A percentile compares a stretch with the other conserved stretches of the same genome.
Conservation (phyloP, 2,888 invertebrate species). For the Shargacucullia verbasci region DNA sequence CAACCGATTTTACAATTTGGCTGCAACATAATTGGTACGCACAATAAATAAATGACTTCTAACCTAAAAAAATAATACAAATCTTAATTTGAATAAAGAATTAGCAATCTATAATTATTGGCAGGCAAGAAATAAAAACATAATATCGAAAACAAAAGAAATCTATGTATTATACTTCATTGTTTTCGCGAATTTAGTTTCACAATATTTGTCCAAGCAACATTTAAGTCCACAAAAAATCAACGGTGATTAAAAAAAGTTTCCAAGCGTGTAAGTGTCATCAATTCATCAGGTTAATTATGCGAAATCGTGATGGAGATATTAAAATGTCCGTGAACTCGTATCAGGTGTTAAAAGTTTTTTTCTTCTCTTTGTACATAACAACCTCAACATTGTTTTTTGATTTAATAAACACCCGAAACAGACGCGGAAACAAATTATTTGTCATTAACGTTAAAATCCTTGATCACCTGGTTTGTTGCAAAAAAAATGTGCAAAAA, state of each 20-base stretch:
- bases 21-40: too few species aligned
- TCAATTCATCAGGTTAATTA: slow-evolving; percentile 66
- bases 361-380: slow-evolving; percentile 43
- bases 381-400: slow-evolving; percentile 50
- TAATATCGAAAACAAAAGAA: slow-evolving; percentile 9
- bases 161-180: slow-evolving; percentile 27
- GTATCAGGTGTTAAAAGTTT: slow-evolving; percentile 57
- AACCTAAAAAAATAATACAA: too few species aligned
- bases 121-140: too few species aligned
- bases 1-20: too few species aligned
- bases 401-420: slow-evolving; percentile 58
- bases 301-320: slow-evolving; percentile 70
- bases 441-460: slow-evolving; percentile 55
- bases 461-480: slow-evolving; percentile 46
- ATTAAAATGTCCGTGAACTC: slow-evolving; percentile 68
- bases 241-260: slow-evolving; percentile 46
- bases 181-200: slow-evolving; percentile 46
- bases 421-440: slow-evolving; percentile 65
- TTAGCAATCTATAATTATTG: too few species aligned
- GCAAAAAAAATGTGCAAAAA: slow-evolving; percentile 38
- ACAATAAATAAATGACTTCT: too few species aligned
- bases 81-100: too few species aligned
- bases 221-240: slow-evolving; percentile 40
- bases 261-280: slow-evolving; percentile 53
- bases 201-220: slow-evolving; percentile 35